Evolutionary conservation across 2,797 vertebrate genomes (phyloP).

Genomic region (Dryobates pubescens): DNA sequence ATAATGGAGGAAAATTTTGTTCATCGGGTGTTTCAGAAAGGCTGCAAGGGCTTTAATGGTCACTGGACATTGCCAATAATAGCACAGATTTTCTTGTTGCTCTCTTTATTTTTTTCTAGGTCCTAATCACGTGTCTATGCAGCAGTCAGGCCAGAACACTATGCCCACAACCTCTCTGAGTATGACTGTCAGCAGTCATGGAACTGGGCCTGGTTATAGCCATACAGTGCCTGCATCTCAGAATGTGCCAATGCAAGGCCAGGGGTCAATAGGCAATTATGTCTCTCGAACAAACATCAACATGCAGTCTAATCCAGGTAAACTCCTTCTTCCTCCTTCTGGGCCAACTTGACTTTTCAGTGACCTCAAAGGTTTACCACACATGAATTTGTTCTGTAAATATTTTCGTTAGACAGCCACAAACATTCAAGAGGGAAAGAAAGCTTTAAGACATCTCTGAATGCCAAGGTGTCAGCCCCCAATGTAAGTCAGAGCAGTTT

Average conservation of each 20-base stretch:
- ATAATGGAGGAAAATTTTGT: not conserved
- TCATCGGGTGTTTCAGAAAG: not conserved
- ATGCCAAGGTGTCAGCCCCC: not conserved
- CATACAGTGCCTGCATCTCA: conserved; percentile 86
- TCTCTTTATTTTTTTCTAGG: conserved; percentile 75
- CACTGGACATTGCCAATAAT: not conserved
- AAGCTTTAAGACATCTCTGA: not conserved
- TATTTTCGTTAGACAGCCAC: not conserved
- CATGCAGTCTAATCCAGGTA: conserved; percentile 94
- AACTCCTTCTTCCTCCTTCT: conserved; percentile 33
- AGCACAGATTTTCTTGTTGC: conserved; percentile 6
- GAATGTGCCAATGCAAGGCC: conserved; percentile 88
- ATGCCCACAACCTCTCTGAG: conserved; percentile 88
- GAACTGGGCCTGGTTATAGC: conserved; percentile 85
- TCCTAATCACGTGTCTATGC: conserved; percentile 89
- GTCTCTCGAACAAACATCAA: conserved; percentile 92
- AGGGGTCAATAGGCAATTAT: conserved; percentile 86
- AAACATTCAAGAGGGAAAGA: not conserved
- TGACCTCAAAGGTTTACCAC: conserved; percentile 17
- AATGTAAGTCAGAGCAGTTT: not conserved
- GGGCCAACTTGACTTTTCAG: conserved; percentile 30
- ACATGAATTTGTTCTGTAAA: not conserved
- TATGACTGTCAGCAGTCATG: conserved; percentile 85
- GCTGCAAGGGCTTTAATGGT: not conserved
- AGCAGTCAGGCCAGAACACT: conserved; percentile 89